Evolutionary conservation across 30 jellyfish, hydroid and myxozoan genomes (phyloP), one percentile per base, ranked within the genome.

Genomic region (Catostylus mosaicus): DNA sequence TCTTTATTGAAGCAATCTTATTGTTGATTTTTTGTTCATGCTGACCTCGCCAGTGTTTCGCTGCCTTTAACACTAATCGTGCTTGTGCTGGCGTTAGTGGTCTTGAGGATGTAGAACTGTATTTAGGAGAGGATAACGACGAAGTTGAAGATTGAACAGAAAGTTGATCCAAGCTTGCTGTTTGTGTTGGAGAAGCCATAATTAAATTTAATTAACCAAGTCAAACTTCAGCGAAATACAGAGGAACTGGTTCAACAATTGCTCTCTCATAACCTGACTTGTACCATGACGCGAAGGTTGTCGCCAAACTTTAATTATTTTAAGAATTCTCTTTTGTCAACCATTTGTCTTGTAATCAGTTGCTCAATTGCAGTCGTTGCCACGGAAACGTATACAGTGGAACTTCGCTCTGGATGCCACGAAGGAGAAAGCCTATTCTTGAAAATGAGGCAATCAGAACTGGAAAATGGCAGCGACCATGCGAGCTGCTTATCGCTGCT

Each of bases 31-130:
- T 72, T 50, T 80, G 40, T 63, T 91, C 98, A 30, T 85, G 98
- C 30, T 67, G 75, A 14, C 64, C 52, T 78, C 93, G 70, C 98
- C 98, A 91, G 26, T 75, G 88, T 32, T 78, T 91, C 30, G 98
- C 98, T 32, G 96, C 96, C 30, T 72, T 67, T 65, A 86, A 46
- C 18, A 86, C 96, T 80, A 82, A 51, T 63, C 52, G 67, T 1
- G 86, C 92, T 34, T 82, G 92, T 2, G 43, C 86, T 33, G 92
- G 92, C 11, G 92, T 82, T 6, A 82, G 46, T 26, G 80, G 63
- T 18, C 92, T 73, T 20, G 57, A 35, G 19, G 70, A 12, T 50
- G 32, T 14, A 22, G 73, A 43, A 45, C 31, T 38, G 12, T 63
- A 35, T 20, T 29, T 54, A 3, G 24, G 4, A 16, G 63, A 5